phyloP scores from a whole-genome alignment of 2,888 invertebrate species.

The Drosophila percnosoma region DNA sequence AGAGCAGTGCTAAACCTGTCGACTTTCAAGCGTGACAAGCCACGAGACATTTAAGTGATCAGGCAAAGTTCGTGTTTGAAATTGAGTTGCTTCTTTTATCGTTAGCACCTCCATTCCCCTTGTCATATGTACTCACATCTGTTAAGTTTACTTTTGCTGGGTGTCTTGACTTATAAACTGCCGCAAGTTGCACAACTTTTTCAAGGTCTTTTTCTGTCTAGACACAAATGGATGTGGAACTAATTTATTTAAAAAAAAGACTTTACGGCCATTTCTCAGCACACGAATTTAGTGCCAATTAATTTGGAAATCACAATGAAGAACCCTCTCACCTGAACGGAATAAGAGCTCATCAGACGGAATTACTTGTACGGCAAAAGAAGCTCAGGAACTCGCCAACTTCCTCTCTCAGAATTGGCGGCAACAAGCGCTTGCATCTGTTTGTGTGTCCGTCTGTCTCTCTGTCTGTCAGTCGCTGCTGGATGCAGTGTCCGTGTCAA shows the following conservation, averaged over 20 bases:
- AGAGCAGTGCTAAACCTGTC: not conserved
- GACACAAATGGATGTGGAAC: slow-evolving; percentile 33
- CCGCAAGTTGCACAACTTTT: slow-evolving; percentile 30
- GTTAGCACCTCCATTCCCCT: not conserved
- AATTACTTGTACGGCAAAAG: slow-evolving; percentile 4
- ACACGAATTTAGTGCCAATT: slow-evolving; percentile 58
- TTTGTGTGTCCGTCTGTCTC: slow-evolving; percentile 1
- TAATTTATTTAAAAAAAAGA: slow-evolving; percentile 60
- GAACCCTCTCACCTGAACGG: not conserved
- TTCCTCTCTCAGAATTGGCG: slow-evolving; percentile 34
- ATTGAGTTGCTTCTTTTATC: not conserved
- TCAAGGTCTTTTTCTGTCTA: slow-evolving; percentile 50
- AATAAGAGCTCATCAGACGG: slow-evolving; percentile 33
- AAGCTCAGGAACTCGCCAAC: slow-evolving; percentile 25
- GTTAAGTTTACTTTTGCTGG: not conserved
- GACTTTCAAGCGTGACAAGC: not conserved
- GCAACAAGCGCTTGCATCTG: slow-evolving; percentile 36
- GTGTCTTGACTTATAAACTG: slow-evolving; percentile 29
- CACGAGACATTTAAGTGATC: slow-evolving; percentile 1
- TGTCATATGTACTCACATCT: slow-evolving; percentile 2
- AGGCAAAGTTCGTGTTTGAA: slow-evolving; percentile 2
- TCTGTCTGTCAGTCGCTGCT: slow-evolving; percentile 10
- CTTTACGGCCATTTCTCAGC: slow-evolving; percentile 37
- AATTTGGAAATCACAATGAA: slow-evolving; percentile 54
- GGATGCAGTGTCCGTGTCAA: slow-evolving; percentile 72